Conservation (phyloP, 2,113 vertebrate species). For the Labeo rohita region DNA sequence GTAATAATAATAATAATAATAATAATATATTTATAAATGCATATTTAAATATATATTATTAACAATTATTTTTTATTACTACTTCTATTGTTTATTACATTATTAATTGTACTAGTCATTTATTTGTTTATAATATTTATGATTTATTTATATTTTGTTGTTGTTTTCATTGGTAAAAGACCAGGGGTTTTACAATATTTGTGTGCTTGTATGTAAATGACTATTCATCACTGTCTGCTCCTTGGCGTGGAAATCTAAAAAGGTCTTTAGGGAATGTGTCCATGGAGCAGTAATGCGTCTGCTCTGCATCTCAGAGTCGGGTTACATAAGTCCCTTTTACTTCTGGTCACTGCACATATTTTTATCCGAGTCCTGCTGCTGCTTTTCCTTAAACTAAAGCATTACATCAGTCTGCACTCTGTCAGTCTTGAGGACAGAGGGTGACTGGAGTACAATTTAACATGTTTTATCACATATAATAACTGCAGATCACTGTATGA, state of each 20-base stretch:
- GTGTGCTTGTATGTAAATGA: not conserved
- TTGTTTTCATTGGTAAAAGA: not conserved
- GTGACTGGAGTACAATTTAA: not conserved
- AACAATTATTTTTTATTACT: too few species aligned
- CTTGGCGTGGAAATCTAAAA: not conserved
- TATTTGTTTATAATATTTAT: too few species aligned
- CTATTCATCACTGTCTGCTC: not conserved
- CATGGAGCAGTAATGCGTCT: conserved; percentile 17
- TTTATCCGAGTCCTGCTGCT: conserved; percentile 17
- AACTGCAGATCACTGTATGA: not conserved
- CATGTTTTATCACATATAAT: not conserved
- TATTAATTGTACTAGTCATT: too few species aligned
- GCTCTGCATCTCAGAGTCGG: conserved; percentile 27
- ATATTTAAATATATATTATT: too few species aligned
- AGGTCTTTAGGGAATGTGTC: conserved; percentile 31
- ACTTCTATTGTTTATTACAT: too few species aligned
- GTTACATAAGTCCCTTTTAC: conserved; percentile 45
- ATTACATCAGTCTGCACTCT: not conserved
- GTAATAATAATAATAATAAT: too few species aligned
- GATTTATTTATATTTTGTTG: too few species aligned
- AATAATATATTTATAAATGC: too few species aligned
- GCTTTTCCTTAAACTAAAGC: not conserved
- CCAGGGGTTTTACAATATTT: not conserved
- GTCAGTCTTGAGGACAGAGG: not conserved
- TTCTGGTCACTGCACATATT: conserved; percentile 43